A percentile compares a stretch with the other conserved stretches of the same genome.
Evolutionary conservation across 2,797 vertebrate genomes (phyloP).

Genomic region (Acanthopagrus latus): DNA sequence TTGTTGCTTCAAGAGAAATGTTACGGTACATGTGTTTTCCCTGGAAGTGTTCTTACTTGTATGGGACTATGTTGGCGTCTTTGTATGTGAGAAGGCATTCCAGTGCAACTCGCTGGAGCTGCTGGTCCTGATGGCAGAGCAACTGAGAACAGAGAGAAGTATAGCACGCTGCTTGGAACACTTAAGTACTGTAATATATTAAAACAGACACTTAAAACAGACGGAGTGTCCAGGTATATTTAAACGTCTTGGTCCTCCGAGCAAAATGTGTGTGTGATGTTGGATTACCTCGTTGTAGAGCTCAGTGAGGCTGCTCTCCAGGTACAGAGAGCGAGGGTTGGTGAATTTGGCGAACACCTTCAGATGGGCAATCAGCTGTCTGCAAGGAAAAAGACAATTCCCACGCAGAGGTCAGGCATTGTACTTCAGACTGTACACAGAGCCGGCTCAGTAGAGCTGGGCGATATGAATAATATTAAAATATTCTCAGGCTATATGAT

Average conservation of each 20-base stretch:
- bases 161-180: no score
- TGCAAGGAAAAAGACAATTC: conserved; percentile 55
- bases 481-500: no score
- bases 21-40: not conserved
- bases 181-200: no score
- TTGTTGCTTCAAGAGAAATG: not conserved
- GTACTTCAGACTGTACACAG: not conserved
- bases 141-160: conserved; percentile 80
- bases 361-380: conserved; percentile 93
- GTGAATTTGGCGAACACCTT: conserved; percentile 95
- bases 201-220: not conserved
- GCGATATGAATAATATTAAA: no score
- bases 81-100: conserved; percentile 96
- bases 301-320: conserved; percentile 90
- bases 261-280: not conserved
- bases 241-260: not conserved
- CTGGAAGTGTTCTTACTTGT: conserved; percentile 86
- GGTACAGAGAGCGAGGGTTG: conserved; percentile 92
- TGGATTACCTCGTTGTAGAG: conserved; percentile 92
- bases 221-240: not conserved
- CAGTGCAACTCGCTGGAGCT: conserved; percentile 92
- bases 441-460: no score
- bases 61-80: conserved; percentile 91
- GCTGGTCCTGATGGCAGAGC: conserved; percentile 94
- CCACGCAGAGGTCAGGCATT: not conserved